Evolutionary conservation across 1,140 invertebrate species (phyloP).

Genomic region (Hydropsyche tenuis): DNA sequence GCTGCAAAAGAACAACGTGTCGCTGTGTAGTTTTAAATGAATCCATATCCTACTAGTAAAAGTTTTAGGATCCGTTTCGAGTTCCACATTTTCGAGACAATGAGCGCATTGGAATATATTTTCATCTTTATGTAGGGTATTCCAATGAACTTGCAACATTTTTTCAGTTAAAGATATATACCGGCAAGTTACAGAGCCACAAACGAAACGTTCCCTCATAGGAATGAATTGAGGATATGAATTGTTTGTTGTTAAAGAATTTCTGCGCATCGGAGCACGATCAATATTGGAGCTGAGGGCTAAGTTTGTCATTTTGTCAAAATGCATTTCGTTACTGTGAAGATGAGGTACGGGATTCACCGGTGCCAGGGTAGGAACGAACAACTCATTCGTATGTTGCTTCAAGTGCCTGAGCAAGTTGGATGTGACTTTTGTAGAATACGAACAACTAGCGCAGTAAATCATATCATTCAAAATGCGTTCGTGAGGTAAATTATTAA

Average conservation of each 20-base stretch:
- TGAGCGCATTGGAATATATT: conserved; percentile 72
- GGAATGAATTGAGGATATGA: conserved; percentile 69
- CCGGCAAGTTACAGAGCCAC: conserved; percentile 71
- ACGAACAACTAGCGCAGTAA: conserved; percentile 71
- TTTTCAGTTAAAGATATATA: conserved; percentile 76
- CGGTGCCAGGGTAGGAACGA: conserved; percentile 68
- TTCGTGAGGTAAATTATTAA: conserved; percentile 68
- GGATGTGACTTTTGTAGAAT: conserved; percentile 74
- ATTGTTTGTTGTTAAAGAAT: conserved; percentile 49
- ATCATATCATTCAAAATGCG: conserved; percentile 70
- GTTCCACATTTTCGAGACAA: conserved; percentile 59
- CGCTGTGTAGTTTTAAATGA: conserved; percentile 79
- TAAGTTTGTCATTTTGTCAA: conserved; percentile 84
- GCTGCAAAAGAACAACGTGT: conserved; percentile 72
- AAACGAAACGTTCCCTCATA: conserved; percentile 71
- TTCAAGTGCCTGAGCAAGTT: conserved; percentile 78
- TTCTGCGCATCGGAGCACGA: conserved; percentile 51
- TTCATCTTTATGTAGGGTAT: conserved; percentile 71
- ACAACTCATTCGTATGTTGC: conserved; percentile 68
- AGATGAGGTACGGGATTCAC: conserved; percentile 82
- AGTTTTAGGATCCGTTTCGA: conserved; percentile 52
- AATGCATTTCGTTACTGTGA: conserved; percentile 78
- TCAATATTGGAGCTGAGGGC: conserved; percentile 73
- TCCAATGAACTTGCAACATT: conserved; percentile 75
- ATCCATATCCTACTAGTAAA: neutral